phyloP scores from a whole-genome alignment of 2,797 vertebrate species.

The Allobates femoralis region DNA sequence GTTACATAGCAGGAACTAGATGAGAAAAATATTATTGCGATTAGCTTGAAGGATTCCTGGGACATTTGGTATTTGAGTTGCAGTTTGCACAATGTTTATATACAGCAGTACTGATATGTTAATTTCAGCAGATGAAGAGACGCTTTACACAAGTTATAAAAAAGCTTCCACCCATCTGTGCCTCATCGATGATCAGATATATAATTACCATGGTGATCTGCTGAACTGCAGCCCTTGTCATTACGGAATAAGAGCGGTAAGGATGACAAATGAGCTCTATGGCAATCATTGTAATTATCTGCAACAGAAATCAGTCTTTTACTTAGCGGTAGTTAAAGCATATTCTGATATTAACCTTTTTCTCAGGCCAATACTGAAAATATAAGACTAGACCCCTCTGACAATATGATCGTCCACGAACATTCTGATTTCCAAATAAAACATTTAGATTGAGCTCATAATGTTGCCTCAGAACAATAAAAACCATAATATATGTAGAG shows the following conservation, averaged over 20 bases:
- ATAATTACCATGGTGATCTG: conserved; percentile 31
- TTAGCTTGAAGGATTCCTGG: background rate
- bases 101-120: conserved; percentile 8
- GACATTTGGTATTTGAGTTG: conserved; percentile 40
- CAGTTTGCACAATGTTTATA: conserved; percentile 55
- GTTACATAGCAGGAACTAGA: background rate
- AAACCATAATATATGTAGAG: too few species aligned
- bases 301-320: background rate
- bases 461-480: too few species aligned
- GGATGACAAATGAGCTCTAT: background rate
- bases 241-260: background rate
- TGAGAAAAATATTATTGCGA: background rate
- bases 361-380: background rate
- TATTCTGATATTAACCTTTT: background rate
- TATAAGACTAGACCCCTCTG: background rate
- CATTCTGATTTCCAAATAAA: background rate
- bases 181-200: background rate
- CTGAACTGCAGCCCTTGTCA: conserved; percentile 2
- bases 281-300: background rate
- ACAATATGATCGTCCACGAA: background rate
- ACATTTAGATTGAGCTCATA: too few species aligned
- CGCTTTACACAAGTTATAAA: conserved; percentile 20
- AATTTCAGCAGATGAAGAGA: conserved; percentile 39
- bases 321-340: background rate
- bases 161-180: conserved; percentile 30